Percentiles rank a stretch among this genome's conserved stretches.
These are phyloP conservation scores for Pentalonia nigronervosa DNA, from an alignment of 1,140 invertebrate genomes.

Conservation along the genomic window DNA sequence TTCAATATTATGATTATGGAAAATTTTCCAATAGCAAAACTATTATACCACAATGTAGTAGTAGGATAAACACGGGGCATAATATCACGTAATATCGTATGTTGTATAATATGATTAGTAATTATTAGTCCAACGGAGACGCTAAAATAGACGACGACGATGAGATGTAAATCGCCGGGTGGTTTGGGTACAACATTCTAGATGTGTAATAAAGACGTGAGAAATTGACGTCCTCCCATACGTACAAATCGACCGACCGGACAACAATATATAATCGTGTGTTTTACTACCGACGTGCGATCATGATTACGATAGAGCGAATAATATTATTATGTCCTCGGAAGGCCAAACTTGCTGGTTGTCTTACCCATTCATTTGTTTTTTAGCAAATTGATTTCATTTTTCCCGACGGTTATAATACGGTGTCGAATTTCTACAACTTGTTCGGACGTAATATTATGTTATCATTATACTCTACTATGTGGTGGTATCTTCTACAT, in stretches of 20 bases:
- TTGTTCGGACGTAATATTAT: background rate
- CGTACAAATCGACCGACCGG: background rate
- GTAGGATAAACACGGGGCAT: too few relatives aligned
- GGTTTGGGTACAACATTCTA: background rate
- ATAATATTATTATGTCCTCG: background rate
- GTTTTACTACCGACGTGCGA: conserved; percentile 22
- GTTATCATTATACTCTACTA: background rate
- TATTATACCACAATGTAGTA: too few relatives aligned
- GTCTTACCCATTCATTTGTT: background rate
- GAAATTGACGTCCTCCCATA: conserved; percentile 11
- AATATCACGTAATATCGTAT: too few relatives aligned
- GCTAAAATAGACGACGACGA: background rate
- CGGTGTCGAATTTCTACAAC: background rate
- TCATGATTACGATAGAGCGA: conserved; percentile 6
- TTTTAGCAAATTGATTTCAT: conserved; percentile 17
- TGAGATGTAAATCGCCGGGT: background rate
- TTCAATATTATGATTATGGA: too few relatives aligned
- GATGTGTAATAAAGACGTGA: conserved; percentile 20
- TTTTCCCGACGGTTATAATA: background rate
- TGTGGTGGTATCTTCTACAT: background rate
- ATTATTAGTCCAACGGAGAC: background rate
- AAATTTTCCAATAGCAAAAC: too few relatives aligned
- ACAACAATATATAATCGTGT: conserved; percentile 2
- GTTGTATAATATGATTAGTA: background rate
- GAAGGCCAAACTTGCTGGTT: background rate